These are phyloP conservation scores for Hydroisotoma schaefferi DNA, from an alignment of 2,888 invertebrate species.

Conservation along the genomic window DNA sequence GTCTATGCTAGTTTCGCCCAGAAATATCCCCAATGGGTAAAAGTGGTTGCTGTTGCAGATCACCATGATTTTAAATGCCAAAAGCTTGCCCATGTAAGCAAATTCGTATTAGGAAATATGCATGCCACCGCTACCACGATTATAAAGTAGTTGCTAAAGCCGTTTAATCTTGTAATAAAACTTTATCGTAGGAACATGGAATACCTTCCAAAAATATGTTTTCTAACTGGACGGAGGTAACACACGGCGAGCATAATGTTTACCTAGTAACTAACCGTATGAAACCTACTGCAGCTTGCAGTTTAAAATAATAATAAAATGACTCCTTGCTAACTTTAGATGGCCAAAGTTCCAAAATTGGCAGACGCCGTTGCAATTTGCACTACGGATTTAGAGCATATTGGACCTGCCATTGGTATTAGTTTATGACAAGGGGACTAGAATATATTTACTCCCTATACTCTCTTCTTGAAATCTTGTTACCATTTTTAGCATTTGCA, in stretches of 20 bases:
- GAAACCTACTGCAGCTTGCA: too few relatives aligned
- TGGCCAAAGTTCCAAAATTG: slow-evolving; percentile 34
- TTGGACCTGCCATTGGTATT: slow-evolving; percentile 40
- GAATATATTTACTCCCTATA: neutral
- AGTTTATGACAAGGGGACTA: neutral
- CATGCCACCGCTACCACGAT: too few relatives aligned
- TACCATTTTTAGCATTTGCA: slow-evolving; percentile 14
- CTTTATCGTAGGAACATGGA: slow-evolving; percentile 30
- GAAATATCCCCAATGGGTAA: slow-evolving; percentile 41
- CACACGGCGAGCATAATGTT: too few relatives aligned
- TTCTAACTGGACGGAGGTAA: slow-evolving; percentile 36
- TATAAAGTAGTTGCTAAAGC: neutral
- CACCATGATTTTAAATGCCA: slow-evolving; percentile 39
- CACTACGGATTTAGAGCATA: slow-evolving; percentile 42
- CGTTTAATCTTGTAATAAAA: neutral
- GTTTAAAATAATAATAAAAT: neutral
- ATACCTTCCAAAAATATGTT: slow-evolving; percentile 42
- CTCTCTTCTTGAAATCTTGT: neutral
- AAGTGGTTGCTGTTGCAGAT: slow-evolving; percentile 46
- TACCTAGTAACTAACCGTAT: too few relatives aligned
- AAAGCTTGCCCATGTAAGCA: slow-evolving; percentile 34
- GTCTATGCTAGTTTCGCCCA: slow-evolving; percentile 40
- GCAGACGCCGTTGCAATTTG: slow-evolving; percentile 46
- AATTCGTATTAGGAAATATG: too few relatives aligned
- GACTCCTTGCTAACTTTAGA: slow-evolving; percentile 8